phyloP scores from a whole-genome alignment of 2,797 vertebrate genomes.

The Hipposideros larvatus region DNA sequence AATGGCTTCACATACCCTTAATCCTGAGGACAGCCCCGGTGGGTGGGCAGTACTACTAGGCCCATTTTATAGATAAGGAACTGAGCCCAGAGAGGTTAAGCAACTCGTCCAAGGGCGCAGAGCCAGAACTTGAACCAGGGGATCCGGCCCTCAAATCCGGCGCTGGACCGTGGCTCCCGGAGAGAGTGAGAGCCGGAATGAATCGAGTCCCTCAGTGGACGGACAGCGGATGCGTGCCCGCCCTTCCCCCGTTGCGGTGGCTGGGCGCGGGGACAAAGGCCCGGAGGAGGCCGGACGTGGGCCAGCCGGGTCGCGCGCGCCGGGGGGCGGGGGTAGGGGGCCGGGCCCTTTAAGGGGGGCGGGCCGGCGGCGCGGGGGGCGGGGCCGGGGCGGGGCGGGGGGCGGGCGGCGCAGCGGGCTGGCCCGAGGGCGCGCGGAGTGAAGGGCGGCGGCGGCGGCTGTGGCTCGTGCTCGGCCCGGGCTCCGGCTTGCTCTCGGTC shows the following conservation, averaged over 20 bases:
- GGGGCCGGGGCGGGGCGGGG: slow-evolving; percentile 15
- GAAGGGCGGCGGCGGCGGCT: slow-evolving; percentile 65
- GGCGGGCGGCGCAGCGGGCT: slow-evolving; percentile 32
- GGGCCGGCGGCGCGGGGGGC: slow-evolving; percentile 26
- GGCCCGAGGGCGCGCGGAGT: slow-evolving; percentile 47
- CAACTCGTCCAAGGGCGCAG: background rate
- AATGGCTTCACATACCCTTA: background rate
- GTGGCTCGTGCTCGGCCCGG: slow-evolving; percentile 58
- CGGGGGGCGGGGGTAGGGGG: slow-evolving; percentile 32
- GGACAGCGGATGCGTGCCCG: background rate
- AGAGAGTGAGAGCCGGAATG: background rate
- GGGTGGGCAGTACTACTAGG: background rate
- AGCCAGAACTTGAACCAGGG: background rate
- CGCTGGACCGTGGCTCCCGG: background rate
- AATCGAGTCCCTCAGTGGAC: rapidly evolving
- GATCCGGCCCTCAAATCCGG: background rate
- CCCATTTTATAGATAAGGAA: background rate
- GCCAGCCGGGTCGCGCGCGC: background rate
- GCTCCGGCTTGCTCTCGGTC: slow-evolving; percentile 10
- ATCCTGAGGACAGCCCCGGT: background rate
- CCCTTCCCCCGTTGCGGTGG: background rate
- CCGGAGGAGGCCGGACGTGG: background rate
- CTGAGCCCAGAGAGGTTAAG: background rate
- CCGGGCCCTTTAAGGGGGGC: slow-evolving; percentile 59
- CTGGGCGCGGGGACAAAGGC: slow-evolving; percentile 58